These are phyloP conservation scores for Steinernema khuongi DNA, from an alignment of 1,140 invertebrate genomes.

Conservation along the genomic window DNA sequence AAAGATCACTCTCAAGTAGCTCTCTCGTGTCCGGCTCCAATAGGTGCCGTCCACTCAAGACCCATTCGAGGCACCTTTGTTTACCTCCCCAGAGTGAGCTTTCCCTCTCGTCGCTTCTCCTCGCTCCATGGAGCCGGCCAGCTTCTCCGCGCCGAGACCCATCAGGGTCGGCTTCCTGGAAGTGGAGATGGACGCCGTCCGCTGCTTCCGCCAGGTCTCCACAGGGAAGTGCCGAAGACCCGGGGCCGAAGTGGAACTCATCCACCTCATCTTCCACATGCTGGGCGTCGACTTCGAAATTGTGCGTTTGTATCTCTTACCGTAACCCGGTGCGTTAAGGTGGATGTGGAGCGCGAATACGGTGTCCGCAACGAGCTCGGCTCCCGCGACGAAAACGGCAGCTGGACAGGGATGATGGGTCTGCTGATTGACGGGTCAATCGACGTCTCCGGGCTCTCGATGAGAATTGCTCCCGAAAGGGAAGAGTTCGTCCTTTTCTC, in stretches of 20 bases:
- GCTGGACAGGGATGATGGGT: conserved; percentile 33
- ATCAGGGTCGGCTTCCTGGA: neutral
- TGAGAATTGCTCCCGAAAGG: conserved; percentile 35
- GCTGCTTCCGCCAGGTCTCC: neutral
- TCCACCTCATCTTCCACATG: neutral
- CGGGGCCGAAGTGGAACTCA: neutral
- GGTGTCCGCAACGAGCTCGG: conserved; percentile 19
- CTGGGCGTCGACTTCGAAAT: neutral
- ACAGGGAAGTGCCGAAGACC: neutral
- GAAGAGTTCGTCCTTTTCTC: conserved; percentile 32
- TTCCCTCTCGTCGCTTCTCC: neutral
- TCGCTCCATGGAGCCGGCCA: neutral
- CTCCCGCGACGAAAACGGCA: neutral
- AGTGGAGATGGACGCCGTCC: neutral
- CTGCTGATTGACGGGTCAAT: conserved; percentile 29
- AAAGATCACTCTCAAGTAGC: too few species aligned
- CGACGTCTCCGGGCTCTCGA: conserved; percentile 36
- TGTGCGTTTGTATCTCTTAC: neutral
- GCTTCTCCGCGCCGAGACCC: neutral
- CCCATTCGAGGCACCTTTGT: neutral
- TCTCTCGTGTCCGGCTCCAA: too few species aligned
- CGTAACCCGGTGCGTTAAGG: neutral
- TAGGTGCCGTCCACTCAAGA: neutral
- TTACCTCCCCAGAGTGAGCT: neutral
- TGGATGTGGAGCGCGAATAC: conserved; percentile 17